Evolutionary conservation across 2,888 invertebrate species (phyloP), one percentile per base, ranked within the genome.

Genomic region (Punctoribates punctum): DNA sequence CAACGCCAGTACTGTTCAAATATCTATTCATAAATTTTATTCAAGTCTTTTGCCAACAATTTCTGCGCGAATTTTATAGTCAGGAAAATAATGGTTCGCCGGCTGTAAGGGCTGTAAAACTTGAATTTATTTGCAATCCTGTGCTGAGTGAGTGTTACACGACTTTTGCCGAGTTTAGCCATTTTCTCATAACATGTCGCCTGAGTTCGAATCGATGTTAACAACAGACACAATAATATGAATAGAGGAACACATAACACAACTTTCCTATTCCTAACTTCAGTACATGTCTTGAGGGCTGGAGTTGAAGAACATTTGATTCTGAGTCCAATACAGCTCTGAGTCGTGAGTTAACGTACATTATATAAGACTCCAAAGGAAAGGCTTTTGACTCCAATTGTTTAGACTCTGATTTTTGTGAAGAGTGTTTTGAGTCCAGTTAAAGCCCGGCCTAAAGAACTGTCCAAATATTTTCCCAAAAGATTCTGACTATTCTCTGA

Each of bases 391-490:
- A 34, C 13, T 27, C 34, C 38, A 67, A 67, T 67, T 67, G 67
- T 67, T 29, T 67, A 38, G 8, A 67, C n/a, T 38, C n/a, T 9
- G 38, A 34, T n/a, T 67, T 38, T 17, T 62, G 13, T 4, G 20
- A 62, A 11, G 25, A 13, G 6, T 5, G 42, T 17, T 4, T 17
- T 48, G 34, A 67, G 11, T 8, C 38, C 13, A 38, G 34, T 27
- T 4, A 27, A n/a, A 67, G 20, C 29, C 27, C 27, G 1, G 20
- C 6, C 62, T 62, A 25, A 62, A 62, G 27, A 38, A 67, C 34
- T 67, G 67, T 67, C 67, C n/a, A 60, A 67, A 67, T 67, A 67
- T 67, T 67, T 65, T 29, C 25, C 67, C 23, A 20, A 20, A 62
- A 23, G 23, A 57, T 3, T 57, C 57, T 62, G 62, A 25, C 25